A percentile compares a stretch with the other conserved stretches of the same genome.
phyloP scores from a whole-genome alignment of 2,888 invertebrate genomes.

The Nomada goodeniana region DNA sequence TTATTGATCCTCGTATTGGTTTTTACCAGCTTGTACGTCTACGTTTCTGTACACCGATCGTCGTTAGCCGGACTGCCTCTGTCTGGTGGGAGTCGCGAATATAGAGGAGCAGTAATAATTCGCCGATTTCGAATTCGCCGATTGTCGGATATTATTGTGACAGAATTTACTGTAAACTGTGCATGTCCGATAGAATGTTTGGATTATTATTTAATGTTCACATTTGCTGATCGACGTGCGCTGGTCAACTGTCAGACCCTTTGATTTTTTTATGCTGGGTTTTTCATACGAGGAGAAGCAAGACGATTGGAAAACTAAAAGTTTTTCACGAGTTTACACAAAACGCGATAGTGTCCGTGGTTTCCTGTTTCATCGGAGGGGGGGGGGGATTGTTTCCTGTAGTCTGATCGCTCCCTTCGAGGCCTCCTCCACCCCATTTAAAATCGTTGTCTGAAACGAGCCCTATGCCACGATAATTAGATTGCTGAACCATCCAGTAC shows the following conservation, averaged over 20 bases:
- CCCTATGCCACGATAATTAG: conserved; percentile 68
- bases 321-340: conserved; percentile 49
- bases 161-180: too few species aligned
- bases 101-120: too few species aligned
- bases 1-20: conserved; percentile 9
- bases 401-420: conserved; percentile 64
- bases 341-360: conserved; percentile 53
- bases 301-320: conserved; percentile 21
- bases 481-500: conserved; percentile 58
- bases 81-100: too few species aligned
- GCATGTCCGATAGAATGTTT: too few species aligned
- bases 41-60: background rate
- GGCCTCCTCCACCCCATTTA: conserved; percentile 59
- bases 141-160: too few species aligned
- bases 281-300: background rate
- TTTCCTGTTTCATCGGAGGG: conserved; percentile 55
- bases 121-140: too few species aligned
- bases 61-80: too few species aligned
- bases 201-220: too few species aligned
- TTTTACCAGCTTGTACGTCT: background rate
- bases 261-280: background rate
- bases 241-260: background rate
- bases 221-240: too few species aligned
- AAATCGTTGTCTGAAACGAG: conserved; percentile 66
- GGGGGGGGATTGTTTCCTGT: conserved; percentile 68